phyloP scores from a whole-genome alignment of 2,113 vertebrate species.

The Noturus placidus region DNA sequence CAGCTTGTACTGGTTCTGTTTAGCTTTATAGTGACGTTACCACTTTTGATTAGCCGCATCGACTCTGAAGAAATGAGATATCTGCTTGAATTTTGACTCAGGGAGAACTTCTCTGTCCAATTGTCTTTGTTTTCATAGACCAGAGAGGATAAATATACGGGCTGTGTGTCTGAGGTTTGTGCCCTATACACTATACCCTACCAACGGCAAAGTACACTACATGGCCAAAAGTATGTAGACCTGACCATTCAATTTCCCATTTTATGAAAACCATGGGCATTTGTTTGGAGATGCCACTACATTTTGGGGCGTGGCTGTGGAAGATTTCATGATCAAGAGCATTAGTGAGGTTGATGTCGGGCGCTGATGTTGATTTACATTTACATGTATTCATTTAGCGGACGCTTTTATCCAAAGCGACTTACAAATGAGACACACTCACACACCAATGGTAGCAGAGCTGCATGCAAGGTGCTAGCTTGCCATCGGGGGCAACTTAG shows the following conservation, averaged over 20 bases:
- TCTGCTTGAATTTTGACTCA: neutral
- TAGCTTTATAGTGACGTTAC: neutral
- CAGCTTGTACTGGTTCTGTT: neutral
- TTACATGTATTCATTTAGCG: no score
- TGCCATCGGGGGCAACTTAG: no score
- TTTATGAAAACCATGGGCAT: neutral
- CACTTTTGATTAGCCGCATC: neutral
- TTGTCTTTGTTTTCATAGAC: neutral
- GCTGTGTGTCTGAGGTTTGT: neutral
- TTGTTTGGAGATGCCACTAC: neutral
- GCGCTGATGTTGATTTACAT: neutral
- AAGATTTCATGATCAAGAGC: neutral
- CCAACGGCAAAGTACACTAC: neutral
- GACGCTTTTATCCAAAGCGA: no score
- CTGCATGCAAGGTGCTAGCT: no score
- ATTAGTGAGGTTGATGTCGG: neutral
- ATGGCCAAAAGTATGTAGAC: neutral
- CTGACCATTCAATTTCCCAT: neutral
- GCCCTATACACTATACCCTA: neutral
- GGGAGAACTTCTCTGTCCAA: neutral
- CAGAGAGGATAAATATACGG: neutral
- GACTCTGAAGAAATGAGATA: neutral
- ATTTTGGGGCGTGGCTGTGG: neutral
- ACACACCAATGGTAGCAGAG: no score
- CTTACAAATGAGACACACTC: no score